phyloP scores from a whole-genome alignment of 2,797 vertebrate genomes.

The Alcedo quadribrachys region DNA sequence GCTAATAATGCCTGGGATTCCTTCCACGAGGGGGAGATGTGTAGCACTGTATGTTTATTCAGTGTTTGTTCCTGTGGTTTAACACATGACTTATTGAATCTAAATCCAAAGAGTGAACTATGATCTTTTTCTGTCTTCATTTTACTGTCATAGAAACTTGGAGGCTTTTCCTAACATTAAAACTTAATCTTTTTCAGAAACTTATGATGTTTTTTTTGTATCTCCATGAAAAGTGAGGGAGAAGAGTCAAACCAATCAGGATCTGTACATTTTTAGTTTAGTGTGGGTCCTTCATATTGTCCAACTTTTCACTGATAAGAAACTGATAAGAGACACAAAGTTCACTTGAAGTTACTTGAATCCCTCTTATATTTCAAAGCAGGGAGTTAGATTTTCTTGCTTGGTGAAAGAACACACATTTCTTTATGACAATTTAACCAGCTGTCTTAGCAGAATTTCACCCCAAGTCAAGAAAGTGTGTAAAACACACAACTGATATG shows the following conservation, averaged over 20 bases:
- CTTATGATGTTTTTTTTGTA: not conserved
- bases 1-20: not conserved
- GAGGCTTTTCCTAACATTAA: not conserved
- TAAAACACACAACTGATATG: not conserved
- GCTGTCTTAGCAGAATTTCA: not conserved
- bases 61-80: not conserved
- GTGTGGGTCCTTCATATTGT: not conserved
- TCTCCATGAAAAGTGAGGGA: not conserved
- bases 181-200: not conserved
- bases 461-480: not conserved
- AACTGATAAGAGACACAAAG: not conserved
- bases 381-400: not conserved
- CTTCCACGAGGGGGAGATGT: constrained; percentile 30
- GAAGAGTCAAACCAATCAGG: not conserved
- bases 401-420: not conserved
- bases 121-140: not conserved
- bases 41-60: not conserved
- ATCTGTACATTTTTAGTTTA: not conserved
- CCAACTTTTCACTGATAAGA: not conserved
- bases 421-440: not conserved
- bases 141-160: not conserved
- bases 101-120: not conserved
- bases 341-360: not conserved
- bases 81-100: not conserved
- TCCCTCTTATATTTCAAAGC: not conserved